phyloP scores from a whole-genome alignment of 1,140 invertebrate genomes.

The Hyles euphorbiae region DNA sequence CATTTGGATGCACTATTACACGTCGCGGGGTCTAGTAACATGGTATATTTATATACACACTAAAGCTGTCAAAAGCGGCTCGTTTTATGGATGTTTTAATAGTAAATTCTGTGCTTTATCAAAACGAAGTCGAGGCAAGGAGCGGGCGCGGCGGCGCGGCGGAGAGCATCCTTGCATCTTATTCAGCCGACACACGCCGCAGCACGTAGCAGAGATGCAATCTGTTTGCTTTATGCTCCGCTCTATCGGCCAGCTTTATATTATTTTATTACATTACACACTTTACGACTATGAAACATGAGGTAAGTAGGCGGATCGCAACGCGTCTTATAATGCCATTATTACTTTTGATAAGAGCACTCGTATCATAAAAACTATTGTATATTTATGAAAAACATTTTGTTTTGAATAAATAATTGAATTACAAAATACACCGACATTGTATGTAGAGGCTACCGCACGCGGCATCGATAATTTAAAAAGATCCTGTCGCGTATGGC shows the following conservation, averaged over 20 bases:
- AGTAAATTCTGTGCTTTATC: constrained; percentile 23
- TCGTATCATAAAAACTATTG: too few species aligned
- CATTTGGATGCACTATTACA: too few species aligned
- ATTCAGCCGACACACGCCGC: constrained; percentile 23
- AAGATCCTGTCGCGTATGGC: too few species aligned
- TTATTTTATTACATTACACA: constrained; percentile 38
- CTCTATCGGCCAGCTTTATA: constrained; percentile 30
- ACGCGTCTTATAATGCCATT: too few species aligned
- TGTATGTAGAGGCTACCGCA: too few species aligned
- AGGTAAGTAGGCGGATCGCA: too few species aligned
- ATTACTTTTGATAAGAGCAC: too few species aligned
- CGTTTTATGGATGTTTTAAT: not conserved
- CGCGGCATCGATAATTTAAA: too few species aligned
- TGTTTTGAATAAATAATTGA: too few species aligned
- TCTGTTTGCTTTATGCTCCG: constrained; percentile 55
- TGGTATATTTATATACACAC: constrained; percentile 3
- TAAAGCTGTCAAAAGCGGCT: constrained; percentile 5
- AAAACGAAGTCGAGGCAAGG: constrained; percentile 18
- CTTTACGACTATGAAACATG: constrained; percentile 1
- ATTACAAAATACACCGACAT: too few species aligned
- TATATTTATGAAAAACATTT: too few species aligned
- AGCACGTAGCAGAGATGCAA: constrained; percentile 52
- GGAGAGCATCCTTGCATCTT: constrained; percentile 31
- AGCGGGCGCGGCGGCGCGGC: constrained; percentile 11
- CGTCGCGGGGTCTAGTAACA: constrained; percentile 4